Evolutionary conservation across 2,888 invertebrate species (phyloP), one percentile per base, ranked within the genome.

Genomic region (Aleiodes alternator): DNA sequence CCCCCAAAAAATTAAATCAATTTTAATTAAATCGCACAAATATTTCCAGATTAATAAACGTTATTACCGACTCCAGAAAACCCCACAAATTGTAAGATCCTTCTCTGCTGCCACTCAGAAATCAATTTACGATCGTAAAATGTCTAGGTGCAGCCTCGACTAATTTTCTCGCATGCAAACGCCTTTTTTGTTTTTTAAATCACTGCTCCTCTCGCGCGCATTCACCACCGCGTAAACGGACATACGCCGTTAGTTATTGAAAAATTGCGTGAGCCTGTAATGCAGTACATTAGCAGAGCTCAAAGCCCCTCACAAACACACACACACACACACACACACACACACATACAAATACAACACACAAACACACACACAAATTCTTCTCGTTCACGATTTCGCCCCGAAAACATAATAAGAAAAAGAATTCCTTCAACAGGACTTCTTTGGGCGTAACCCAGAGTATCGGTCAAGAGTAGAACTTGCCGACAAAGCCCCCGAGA

Each of bases 401-500:
- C 55, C 69, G 56, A 53, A 69, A 74, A 64, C 50, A 55, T 31
- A 61, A 74, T 55, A 51, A 70, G 76, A 76, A 71, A 69, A 59
- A 38, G 59, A 31, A 12, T 31, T 43, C 31, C 76, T 74, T 73
- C 71, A 66, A 68, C 56, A 75, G 78, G 64, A 75, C 76, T 80
- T 82, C 82, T 81, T 80, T 80, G 80, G 80, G 81, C 81, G 77
- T 81, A 78, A 79, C 83, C 38, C 78, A 69, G 80, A 79, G 84
- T 82, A 82, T 84, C 76, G 84, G 84, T 80, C 82, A 81, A 84
- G 84, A 83, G 84, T 83, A 84, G 82, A 86, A 85, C 83, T 83
- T 77, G 84, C 86, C 87, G 87, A 86, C 87, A 87, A 87, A 86
- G 86, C 85, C 75, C 85, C 73, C 81, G 87, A 88, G 87, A 88